Evolutionary conservation across 2,888 invertebrate species (phyloP), one percentile per base, ranked within the genome.

Genomic region (Mechanitis mazaeus): DNA sequence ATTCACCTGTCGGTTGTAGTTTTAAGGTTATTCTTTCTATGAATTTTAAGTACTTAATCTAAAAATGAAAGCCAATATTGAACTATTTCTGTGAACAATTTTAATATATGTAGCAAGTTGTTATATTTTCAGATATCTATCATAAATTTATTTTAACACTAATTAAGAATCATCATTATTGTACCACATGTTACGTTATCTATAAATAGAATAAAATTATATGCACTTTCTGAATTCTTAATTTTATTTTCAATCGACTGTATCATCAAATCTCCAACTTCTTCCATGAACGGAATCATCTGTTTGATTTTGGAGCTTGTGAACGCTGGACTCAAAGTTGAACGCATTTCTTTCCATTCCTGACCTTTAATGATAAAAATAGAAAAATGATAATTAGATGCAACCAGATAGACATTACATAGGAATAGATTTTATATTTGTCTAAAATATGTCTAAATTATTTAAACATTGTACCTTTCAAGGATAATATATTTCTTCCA

Each of bases 251-350:
- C 74, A 3, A 83, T 62, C 1, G 72, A 68, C 0, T 61, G 63
- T 3, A 76, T 73, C 82, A 83, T 81, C 63, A 82, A 77, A 6
- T 78, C 70, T 0, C 79, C 78, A 0, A 79, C 81, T 45, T 83
- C 83, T 31, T 77, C 72, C 81, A 91, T 90, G 61, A 83, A 79
- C 0, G 83, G 82, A 2, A 83, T 72, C 83, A 84, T 83, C 35
- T 71, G 64, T 3, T 84, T 80, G 68, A 91, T 91, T 72, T 91
- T 91, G 42, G 87, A 85, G 45, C 89, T 83, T 3, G 91, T 90
- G 66, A 91, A 91, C 0, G 85, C 83, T 0, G 91, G 90, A 66
- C 86, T 90, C 45, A 84, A 60, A 0, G 80, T 81, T 1, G 83
- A 77, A 0, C 84, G 74, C 84, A 85, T 84, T 45, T 80, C 82